Evolutionary conservation across 1,140 invertebrate species (phyloP), one percentile per base, ranked within the genome.

Genomic region (Globodera rostochiensis): DNA sequence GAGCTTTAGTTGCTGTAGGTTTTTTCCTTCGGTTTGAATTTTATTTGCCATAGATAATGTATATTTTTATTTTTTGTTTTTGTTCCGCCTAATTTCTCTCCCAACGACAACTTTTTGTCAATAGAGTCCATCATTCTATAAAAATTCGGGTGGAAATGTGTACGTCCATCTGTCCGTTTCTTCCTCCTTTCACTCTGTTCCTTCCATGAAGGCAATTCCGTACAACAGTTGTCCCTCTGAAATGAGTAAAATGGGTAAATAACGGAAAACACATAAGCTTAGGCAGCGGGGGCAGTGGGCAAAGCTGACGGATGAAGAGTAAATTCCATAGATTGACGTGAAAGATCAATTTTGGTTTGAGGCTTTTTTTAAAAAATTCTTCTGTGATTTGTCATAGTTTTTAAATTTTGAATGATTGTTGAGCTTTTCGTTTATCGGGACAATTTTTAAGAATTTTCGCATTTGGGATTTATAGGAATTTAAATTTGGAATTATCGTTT

Each of bases 241-340:
- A 64, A 64, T 64, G 5, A 64, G 19, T 9, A 64, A 64, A 64
- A 64, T 64, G 57, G 19, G 57, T 64, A 64, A 64, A 64, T 64
- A 64, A 64, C 13, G 19, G 57, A 64, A 64, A 64, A 64, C 57
- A 64, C 57, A n/a, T 64, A 64, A 64, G 57, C 57, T 64, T 53
- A 53, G 50, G 11, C 6, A 50, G 57, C 19, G 57, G 57, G 9
- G 57, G 57, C 57, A 6, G 15, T 13, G 57, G 15, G 5, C 57
- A 64, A 25, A 64, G 19, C 57, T 6, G 57, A 64, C 15, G 57
- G 1, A 53, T 15, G 53, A 15, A 53, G 15, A 53, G 36, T 36
- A 36, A 36, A 36, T 36, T 6, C 50, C 7, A 7, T 64, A 19
- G 57, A 64, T 64, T 11, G 57, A 64, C 8, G 15, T 15, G 6